Conservation (phyloP, 1,140 invertebrate genomes). For the Parapsyche elsis region DNA sequence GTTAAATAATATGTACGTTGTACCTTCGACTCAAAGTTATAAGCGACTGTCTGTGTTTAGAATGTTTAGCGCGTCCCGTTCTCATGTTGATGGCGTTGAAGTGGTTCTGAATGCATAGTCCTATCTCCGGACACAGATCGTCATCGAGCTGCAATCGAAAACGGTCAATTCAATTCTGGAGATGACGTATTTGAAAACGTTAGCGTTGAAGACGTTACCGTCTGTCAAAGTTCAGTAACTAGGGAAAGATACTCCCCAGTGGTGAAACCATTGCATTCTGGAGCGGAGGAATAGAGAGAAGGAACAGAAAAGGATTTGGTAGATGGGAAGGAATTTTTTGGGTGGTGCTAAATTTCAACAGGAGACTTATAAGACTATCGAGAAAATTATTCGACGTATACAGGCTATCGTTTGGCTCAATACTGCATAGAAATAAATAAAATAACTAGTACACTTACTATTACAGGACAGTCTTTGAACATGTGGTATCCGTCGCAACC, state of each 20-base stretch:
- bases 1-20: slow-evolving; percentile 31
- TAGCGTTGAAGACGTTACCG: no score
- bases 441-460: slow-evolving; percentile 74
- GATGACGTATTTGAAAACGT: no score
- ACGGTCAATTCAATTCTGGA: not conserved
- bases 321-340: no score
- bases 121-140: slow-evolving; percentile 84
- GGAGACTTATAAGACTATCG: no score
- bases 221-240: no score
- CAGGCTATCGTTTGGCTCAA: no score
- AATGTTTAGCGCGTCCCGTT: slow-evolving; percentile 76
- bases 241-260: no score
- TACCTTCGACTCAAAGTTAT: slow-evolving; percentile 81
- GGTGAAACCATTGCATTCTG: no score
- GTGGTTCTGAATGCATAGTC: slow-evolving; percentile 87
- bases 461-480: slow-evolving; percentile 76
- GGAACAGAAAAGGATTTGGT: no score
- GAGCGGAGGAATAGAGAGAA: no score
- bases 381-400: no score
- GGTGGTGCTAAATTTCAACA: no score
- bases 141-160: slow-evolving; percentile 73
- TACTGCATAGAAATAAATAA: slow-evolving; percentile 14
- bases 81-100: slow-evolving; percentile 86
- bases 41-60: slow-evolving; percentile 85
- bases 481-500: slow-evolving; percentile 90